phyloP scores from a whole-genome alignment of 2,113 vertebrate genomes.

The Monopterus albus region DNA sequence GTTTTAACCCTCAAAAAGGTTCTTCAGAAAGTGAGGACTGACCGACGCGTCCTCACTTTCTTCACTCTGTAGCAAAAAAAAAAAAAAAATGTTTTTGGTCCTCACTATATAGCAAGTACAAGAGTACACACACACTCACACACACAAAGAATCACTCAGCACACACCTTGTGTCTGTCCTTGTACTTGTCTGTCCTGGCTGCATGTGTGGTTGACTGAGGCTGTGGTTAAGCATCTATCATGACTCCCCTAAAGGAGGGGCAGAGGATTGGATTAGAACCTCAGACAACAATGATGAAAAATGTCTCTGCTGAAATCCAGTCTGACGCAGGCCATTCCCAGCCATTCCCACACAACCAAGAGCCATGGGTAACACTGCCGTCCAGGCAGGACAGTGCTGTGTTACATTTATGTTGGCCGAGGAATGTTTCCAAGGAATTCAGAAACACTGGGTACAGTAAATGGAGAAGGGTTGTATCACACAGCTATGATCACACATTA shows the following conservation, averaged over 20 bases:
- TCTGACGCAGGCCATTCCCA: conserved; percentile 30
- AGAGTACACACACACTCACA: conserved; percentile 19
- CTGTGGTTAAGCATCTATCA: conserved; percentile 55
- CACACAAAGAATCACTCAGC: conserved; percentile 18
- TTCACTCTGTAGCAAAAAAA: too few species aligned
- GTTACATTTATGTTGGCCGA: conserved; percentile 21
- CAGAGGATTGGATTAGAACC: conserved; percentile 27
- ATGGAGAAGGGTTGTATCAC: background rate
- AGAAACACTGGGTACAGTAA: too few species aligned
- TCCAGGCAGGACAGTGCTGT: conserved; percentile 13
- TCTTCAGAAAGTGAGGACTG: too few species aligned
- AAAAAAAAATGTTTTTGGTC: too few species aligned
- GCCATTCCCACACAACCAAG: conserved; percentile 64
- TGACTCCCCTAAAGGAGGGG: conserved; percentile 29
- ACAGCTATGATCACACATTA: too few species aligned
- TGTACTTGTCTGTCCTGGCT: conserved; percentile 19
- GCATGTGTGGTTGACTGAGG: conserved; percentile 28
- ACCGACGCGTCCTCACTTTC: too few species aligned
- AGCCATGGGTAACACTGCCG: conserved; percentile 40
- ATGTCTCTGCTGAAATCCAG: conserved; percentile 58
- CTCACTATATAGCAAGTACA: too few species aligned
- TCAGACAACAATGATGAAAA: conserved; percentile 66
- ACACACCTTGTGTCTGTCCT: conserved; percentile 30
- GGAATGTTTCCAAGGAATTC: too few species aligned
- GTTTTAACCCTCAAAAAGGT: too few species aligned